Base-by-base conservation (phyloP, 92 coral and sea anemone species). In the Parazoanthus swiftii region DNA sequence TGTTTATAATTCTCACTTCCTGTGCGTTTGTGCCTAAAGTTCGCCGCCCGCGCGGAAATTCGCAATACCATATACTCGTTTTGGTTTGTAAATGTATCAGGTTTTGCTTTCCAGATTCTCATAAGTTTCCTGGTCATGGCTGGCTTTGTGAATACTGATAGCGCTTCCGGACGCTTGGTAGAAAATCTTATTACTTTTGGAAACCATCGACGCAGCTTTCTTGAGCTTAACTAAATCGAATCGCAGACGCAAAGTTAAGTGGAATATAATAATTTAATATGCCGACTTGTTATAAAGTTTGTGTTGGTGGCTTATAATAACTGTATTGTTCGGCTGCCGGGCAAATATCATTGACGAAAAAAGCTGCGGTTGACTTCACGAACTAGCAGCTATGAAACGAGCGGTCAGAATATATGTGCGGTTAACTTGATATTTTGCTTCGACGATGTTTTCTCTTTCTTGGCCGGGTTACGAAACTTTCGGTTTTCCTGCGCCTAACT, bases 341-440 rank as follows among this genome's bases (percentile, higher is more conserved):
- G 81, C 59, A 7, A 77, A 77, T 77, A 77, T 39, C 81, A 42
- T 8, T 44, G 59, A 77, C 81, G 18, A 39, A 44, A 39, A 76
- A 77, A 77, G 81, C 29, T 77, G 29, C 18, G 56, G 58, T 42
- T 36, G n/a, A 16, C 43, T 36, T 29, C 43, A 73, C 23, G 42
- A 73, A 10, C 42, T 4, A 5, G 77, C 37, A 73, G 35, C 16
- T 33, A 73, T 73, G 42, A 73, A 36, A 33, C 42, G 37, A 11
- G 35, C 38, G 8, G 43, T 1, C 78, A 74, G 6, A 74, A 74
- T 15, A 74, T 74, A 36, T 48, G 42, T 18, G 39, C 43, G 42
- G 78, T 74, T 39, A 15, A 33, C 70, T 63, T 18, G 26, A 63
- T 63, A 63, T 63, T 63, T 2, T 20, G 0, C 3, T 5, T 18